Conservation (phyloP, 2,113 vertebrate species). For the Cololabis saira region DNA sequence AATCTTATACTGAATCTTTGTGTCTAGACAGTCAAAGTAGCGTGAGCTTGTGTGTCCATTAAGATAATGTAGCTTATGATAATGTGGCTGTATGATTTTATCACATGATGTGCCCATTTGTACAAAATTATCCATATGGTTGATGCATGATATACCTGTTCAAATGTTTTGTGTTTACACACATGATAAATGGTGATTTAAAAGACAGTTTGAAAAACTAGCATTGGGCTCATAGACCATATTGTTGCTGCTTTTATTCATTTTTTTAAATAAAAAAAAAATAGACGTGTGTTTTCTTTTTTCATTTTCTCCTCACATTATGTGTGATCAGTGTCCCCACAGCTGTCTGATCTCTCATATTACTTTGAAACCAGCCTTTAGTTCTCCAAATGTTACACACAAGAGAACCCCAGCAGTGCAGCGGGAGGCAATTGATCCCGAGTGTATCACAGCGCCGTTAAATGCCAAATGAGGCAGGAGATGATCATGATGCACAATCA, state of each 20-base stretch:
- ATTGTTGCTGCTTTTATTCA: slow-evolving; percentile 37
- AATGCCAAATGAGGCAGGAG: slow-evolving; percentile 72
- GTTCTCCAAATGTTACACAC: slow-evolving; percentile 42
- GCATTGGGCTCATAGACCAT: slow-evolving; percentile 18
- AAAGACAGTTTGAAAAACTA: slow-evolving; percentile 18
- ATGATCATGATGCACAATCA: slow-evolving; percentile 67
- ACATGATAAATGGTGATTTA: slow-evolving; percentile 28
- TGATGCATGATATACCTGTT: slow-evolving; percentile 64
- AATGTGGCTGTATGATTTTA: slow-evolving; percentile 35
- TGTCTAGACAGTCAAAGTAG: slow-evolving; percentile 51
- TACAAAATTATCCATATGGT: slow-evolving; percentile 31
- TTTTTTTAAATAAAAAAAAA: slow-evolving; percentile 69
- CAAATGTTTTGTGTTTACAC: slow-evolving; percentile 47
- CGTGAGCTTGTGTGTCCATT: slow-evolving; percentile 44
- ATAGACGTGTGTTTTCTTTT: slow-evolving; percentile 6
- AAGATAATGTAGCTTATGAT: slow-evolving; percentile 27
- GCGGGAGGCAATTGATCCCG: slow-evolving; percentile 49
- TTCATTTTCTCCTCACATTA: slow-evolving; percentile 30
- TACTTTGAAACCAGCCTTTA: slow-evolving; percentile 25
- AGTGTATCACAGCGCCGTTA: slow-evolving; percentile 65
- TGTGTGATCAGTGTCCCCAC: slow-evolving; percentile 24
- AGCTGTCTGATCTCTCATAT: slow-evolving; percentile 29
- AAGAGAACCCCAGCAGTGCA: slow-evolving; percentile 23
- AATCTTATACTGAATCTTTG: slow-evolving; percentile 44
- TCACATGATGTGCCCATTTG: slow-evolving; percentile 40